Base-by-base conservation (phyloP, 2,797 vertebrate genomes). In the Neosilurus mollespiculum region DNA sequence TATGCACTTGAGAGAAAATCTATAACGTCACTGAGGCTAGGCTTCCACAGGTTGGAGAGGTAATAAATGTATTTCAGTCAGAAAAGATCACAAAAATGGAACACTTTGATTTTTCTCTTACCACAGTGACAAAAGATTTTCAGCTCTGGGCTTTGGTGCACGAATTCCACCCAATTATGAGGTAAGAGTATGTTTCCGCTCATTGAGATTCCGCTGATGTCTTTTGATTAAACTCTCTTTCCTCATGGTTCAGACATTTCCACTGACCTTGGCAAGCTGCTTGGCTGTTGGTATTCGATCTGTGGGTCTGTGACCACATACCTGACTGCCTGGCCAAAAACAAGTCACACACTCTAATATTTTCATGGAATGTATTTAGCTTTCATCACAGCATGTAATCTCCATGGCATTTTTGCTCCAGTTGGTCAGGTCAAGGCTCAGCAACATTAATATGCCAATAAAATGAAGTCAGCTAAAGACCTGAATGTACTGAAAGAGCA, bases 81-180 rank as follows among this genome's bases (percentile, higher is more conserved):
- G 59, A 64, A 65, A 76, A n/a, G 49, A 72, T 72, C 15, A 54
- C 14, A 37, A 59, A 56, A 61, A 59, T 26, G 5, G 2, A 75
- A 78, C 4, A 8, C 30, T 56, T 14, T 73, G 7, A 26, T 73
- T 59, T 69, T 77, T 84, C 67, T 85, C 43, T 71, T 30, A 66
- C 89, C 49, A 91, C 90, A 99, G 97, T 0, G 96, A 98, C 89
- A 99, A 97, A 94, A 95, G 96, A 78, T 99, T 99, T 93, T 99
- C 97, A 0, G 97, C 97, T 87, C 89, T 99, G 94, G 97, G 97
- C 77, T 99, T 99, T 75, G 96, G 98, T 64, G 98, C 97, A n/a
- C 95, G 96, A 92, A 99, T 99, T 85, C 97, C 98, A 79, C 98
- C 97, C 82, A 98, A 98, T 88, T 99, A 97, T 0, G 97, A 98